Evolutionary conservation across 2,888 invertebrate genomes (phyloP).

Genomic region (Rhingia campestris): DNA sequence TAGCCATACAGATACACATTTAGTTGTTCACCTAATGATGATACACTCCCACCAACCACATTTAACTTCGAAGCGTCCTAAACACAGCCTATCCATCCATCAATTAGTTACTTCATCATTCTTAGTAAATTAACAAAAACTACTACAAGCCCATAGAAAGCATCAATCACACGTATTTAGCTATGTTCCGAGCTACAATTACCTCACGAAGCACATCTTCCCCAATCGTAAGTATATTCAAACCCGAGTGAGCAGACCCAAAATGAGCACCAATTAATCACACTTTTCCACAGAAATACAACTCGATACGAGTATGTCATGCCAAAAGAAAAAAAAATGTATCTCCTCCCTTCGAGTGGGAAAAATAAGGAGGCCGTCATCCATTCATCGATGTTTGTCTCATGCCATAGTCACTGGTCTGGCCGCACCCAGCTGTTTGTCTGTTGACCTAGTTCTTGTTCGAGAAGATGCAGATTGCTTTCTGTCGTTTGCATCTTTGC

Average conservation of each 20-base stretch:
- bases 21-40: no score
- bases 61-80: neutral
- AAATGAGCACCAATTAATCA: slow-evolving; percentile 43
- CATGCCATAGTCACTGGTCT: slow-evolving; percentile 38
- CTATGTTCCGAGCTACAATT: neutral
- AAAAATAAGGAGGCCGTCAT: neutral
- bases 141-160: slow-evolving; percentile 4
- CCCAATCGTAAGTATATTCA: slow-evolving; percentile 31
- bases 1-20: no score
- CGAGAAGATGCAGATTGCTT: slow-evolving; percentile 25
- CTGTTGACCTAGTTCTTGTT: slow-evolving; percentile 51
- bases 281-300: slow-evolving; percentile 1
- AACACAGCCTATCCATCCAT: neutral
- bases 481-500: slow-evolving; percentile 16
- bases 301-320: slow-evolving; percentile 20
- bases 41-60: no score
- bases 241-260: slow-evolving; percentile 11
- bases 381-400: slow-evolving; percentile 39
- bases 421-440: slow-evolving; percentile 58
- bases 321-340: neutral
- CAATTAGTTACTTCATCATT: slow-evolving; percentile 12
- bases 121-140: slow-evolving; percentile 13
- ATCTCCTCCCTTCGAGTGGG: neutral
- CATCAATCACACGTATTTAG: slow-evolving; percentile 17
- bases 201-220: neutral